Evolutionary conservation across 2,797 vertebrate species (phyloP).

Genomic region (Hemitrygon akajei): DNA sequence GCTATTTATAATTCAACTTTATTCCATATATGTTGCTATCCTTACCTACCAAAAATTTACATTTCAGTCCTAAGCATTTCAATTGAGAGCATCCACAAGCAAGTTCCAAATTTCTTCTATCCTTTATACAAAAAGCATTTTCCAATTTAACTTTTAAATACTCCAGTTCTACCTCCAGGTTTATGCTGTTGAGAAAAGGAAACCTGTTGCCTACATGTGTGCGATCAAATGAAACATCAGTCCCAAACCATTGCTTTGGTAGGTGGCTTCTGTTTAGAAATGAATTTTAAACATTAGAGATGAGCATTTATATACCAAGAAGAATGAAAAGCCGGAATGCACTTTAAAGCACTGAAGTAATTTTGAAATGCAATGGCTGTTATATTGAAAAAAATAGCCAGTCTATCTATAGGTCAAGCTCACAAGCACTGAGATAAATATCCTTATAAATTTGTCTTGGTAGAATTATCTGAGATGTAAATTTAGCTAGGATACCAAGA

Average conservation of each 20-base stretch:
- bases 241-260: not conserved
- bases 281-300: not conserved
- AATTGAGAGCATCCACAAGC: not conserved
- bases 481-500: not conserved
- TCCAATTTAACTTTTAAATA: not conserved
- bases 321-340: not conserved
- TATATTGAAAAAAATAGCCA: not conserved
- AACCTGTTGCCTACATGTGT: not conserved
- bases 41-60: not conserved
- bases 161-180: not conserved
- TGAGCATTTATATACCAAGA: not conserved
- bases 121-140: not conserved
- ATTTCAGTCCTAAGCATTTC: not conserved
- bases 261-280: not conserved
- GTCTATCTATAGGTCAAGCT: not conserved
- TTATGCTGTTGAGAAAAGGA: not conserved
- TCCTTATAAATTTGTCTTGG: not conserved
- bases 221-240: not conserved
- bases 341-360: not conserved
- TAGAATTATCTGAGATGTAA: not conserved
- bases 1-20: not conserved
- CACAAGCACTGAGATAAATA: not conserved
- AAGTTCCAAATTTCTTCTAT: not conserved
- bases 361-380: not conserved
- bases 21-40: not conserved